A percentile compares a stretch with the other conserved stretches of the same genome.
Evolutionary conservation across 2,797 vertebrate genomes (phyloP).

Genomic region (Alectoris magna): DNA sequence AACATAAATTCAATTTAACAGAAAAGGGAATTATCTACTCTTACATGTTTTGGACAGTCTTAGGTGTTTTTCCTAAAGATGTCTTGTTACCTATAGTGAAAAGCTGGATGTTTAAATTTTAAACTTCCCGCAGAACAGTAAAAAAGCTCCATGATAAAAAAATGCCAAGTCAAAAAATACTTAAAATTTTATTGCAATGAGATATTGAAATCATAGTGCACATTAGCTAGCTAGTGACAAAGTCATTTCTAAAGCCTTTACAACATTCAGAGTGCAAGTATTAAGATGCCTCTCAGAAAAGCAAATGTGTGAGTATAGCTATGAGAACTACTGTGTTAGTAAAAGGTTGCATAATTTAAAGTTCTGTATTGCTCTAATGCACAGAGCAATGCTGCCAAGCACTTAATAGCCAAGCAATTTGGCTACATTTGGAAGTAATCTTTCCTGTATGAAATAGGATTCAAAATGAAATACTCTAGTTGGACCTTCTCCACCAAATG

Average conservation of each 20-base stretch:
- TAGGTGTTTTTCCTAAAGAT: neutral
- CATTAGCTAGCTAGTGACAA: constrained; percentile 19
- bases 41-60: neutral
- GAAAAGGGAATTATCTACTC: neutral
- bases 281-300: constrained; percentile 64
- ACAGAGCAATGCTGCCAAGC: constrained; percentile 30
- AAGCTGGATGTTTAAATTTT: neutral
- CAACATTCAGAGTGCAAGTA: constrained; percentile 48
- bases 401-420: constrained; percentile 17
- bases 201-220: constrained; percentile 42
- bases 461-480: constrained; percentile 53
- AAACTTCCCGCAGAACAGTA: neutral
- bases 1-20: neutral
- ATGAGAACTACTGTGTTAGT: neutral
- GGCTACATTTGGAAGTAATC: constrained; percentile 72
- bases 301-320: constrained; percentile 39
- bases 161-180: neutral
- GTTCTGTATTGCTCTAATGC: neutral
- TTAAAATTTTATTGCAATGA: constrained; percentile 32
- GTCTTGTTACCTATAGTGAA: neutral
- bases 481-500: constrained; percentile 55
- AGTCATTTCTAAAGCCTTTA: constrained; percentile 30
- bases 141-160: neutral
- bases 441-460: constrained; percentile 53
- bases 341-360: constrained; percentile 25